These are phyloP conservation scores for Sarcophaga caerulescens DNA, from an alignment of 2,888 invertebrate species.

Conservation along the genomic window DNA sequence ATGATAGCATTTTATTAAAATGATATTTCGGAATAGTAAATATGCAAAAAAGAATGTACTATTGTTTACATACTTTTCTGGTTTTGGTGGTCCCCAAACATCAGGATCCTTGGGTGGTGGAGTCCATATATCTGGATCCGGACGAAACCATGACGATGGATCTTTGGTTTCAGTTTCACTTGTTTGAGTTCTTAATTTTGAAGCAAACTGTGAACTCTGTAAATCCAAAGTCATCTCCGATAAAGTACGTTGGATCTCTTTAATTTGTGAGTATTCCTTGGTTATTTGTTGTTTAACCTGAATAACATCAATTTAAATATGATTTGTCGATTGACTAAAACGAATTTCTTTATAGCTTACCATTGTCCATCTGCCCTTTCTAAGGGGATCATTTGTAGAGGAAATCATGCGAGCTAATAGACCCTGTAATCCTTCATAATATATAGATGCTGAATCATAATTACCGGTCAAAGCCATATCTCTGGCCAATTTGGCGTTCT, in stretches of 20 bases:
- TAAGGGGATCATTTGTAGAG: conserved; percentile 89
- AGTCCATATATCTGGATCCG: conserved; percentile 91
- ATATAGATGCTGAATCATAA: conserved; percentile 96
- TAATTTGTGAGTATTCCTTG: conserved; percentile 94
- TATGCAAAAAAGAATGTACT: too few species aligned
- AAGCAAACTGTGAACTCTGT: conserved; percentile 81
- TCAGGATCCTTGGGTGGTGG: conserved; percentile 88
- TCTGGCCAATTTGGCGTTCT: conserved; percentile 96
- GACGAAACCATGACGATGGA: conserved; percentile 83
- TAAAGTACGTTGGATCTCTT: conserved; percentile 83
- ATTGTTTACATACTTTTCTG: conserved; percentile 85
- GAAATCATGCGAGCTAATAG: conserved; percentile 93
- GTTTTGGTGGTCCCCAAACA: conserved; percentile 93
- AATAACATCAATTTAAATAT: background rate
- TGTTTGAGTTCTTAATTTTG: conserved; percentile 78
- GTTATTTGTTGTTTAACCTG: conserved; percentile 94
- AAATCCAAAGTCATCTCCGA: conserved; percentile 81
- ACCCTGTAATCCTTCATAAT: conserved; percentile 95
- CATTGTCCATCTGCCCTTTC: conserved; percentile 95
- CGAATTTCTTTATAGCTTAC: conserved; percentile 81
- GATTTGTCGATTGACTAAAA: background rate
- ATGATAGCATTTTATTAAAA: too few species aligned
- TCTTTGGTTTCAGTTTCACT: conserved; percentile 79
- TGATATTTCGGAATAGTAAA: too few species aligned
- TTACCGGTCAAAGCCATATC: conserved; percentile 97